Conservation (phyloP, 1,140 invertebrate genomes). For the Forficula auricularia region DNA sequence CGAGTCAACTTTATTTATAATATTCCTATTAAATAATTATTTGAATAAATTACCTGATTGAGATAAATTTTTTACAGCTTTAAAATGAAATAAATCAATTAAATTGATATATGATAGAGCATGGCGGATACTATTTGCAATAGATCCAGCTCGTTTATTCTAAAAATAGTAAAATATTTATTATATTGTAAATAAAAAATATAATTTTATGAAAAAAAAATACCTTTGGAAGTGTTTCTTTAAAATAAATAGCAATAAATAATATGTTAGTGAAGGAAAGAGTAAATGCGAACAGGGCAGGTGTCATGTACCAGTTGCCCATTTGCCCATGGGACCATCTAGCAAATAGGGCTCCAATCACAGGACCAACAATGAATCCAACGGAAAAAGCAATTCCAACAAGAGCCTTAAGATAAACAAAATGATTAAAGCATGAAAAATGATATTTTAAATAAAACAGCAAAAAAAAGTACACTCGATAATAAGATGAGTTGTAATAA, state of each 20-base stretch:
- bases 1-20: too few relatives aligned
- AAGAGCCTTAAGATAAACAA: too few relatives aligned
- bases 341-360: constrained; percentile 85
- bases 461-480: too few relatives aligned
- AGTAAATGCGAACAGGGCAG: constrained; percentile 69
- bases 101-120: constrained; percentile 58
- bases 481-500: too few relatives aligned
- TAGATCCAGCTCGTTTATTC: constrained; percentile 44
- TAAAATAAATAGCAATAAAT: constrained; percentile 55
- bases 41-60: constrained; percentile 17
- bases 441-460: too few relatives aligned
- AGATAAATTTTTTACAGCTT: constrained; percentile 38
- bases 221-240: constrained; percentile 69
- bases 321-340: constrained; percentile 37
- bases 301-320: constrained; percentile 59
- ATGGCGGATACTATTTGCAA: constrained; percentile 47
- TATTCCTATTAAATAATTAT: too few relatives aligned
- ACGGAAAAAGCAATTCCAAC: constrained; percentile 94
- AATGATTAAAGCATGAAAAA: too few relatives aligned
- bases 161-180: constrained; percentile 26
- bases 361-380: constrained; percentile 88
- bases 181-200: neutral
- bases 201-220: constrained; percentile 12
- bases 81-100: constrained; percentile 46
- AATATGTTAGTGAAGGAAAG: constrained; percentile 62